These are phyloP conservation scores for Sylvia borin DNA, from an alignment of 2,797 vertebrate genomes.

Conservation along the genomic window DNA sequence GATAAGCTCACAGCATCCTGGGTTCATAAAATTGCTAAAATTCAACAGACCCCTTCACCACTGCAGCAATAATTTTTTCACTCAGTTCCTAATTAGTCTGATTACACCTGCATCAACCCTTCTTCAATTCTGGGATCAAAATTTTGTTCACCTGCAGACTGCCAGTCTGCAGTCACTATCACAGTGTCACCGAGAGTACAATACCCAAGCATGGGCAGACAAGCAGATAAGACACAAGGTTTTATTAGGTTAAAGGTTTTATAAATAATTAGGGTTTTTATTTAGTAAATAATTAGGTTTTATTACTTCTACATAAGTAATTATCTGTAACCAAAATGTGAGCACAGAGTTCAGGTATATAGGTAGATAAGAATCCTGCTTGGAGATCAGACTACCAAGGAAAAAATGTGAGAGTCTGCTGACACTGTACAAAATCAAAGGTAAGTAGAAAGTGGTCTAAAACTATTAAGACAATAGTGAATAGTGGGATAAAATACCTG, in stretches of 20 bases:
- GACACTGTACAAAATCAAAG: neutral
- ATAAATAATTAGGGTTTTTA: no score
- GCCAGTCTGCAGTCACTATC: neutral
- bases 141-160: neutral
- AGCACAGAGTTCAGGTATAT: neutral
- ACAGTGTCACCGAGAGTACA: neutral
- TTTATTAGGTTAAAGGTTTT: neutral
- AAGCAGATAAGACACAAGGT: neutral
- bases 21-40: neutral
- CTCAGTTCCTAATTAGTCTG: neutral
- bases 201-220: neutral
- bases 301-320: fast-evolving
- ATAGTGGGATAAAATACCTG: neutral
- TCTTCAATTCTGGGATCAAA: neutral
- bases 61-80: neutral
- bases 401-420: neutral
- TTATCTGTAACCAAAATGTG: neutral
- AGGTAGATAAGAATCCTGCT: neutral
- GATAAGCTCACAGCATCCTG: neutral
- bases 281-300: no score
- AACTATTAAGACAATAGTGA: neutral
- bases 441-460: neutral
- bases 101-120: neutral
- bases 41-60: neutral
- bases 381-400: neutral